Percentiles rank a stretch among this genome's conserved stretches.
Evolutionary conservation across 2,888 invertebrate species (phyloP).

Genomic region (Drosophila siamana): DNA sequence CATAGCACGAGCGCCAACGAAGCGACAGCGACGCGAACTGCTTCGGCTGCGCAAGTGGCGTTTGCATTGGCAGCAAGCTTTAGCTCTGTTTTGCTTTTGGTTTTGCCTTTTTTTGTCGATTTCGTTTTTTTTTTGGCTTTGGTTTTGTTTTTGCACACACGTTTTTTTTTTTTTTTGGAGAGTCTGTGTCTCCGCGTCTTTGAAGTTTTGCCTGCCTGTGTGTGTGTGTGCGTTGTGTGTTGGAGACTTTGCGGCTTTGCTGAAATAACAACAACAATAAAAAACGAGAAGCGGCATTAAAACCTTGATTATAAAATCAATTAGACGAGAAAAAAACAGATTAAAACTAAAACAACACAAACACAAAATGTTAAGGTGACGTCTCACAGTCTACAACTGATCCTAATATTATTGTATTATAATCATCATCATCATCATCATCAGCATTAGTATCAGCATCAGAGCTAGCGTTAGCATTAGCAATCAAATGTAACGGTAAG

Average conservation of each 20-base stretch:
- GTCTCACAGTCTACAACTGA: constrained; percentile 43
- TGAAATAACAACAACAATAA: constrained; percentile 68
- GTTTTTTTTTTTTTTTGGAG: constrained; percentile 51
- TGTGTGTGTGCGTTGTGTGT: not conserved
- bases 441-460: constrained; percentile 40
- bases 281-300: constrained; percentile 62
- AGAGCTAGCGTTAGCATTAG: constrained; percentile 39
- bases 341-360: constrained; percentile 1
- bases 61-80: constrained; percentile 58
- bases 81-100: not conserved
- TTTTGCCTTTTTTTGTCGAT: not conserved
- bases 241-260: constrained; percentile 51
- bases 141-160: constrained; percentile 57
- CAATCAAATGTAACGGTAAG: constrained; percentile 50
- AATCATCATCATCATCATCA: constrained; percentile 30
- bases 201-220: constrained; percentile 57
- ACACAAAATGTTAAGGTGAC: constrained; percentile 26
- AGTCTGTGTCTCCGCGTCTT: constrained; percentile 45
- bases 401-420: constrained; percentile 46
- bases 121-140: constrained; percentile 21
- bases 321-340: constrained; percentile 48
- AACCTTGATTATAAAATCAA: constrained; percentile 80
- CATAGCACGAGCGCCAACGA: constrained; percentile 67
- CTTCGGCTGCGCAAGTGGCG: constrained; percentile 76
- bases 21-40: constrained; percentile 66